These are phyloP conservation scores for Tenrec ecaudatus DNA, from an alignment of 2,113 vertebrate species.

Conservation along the genomic window DNA sequence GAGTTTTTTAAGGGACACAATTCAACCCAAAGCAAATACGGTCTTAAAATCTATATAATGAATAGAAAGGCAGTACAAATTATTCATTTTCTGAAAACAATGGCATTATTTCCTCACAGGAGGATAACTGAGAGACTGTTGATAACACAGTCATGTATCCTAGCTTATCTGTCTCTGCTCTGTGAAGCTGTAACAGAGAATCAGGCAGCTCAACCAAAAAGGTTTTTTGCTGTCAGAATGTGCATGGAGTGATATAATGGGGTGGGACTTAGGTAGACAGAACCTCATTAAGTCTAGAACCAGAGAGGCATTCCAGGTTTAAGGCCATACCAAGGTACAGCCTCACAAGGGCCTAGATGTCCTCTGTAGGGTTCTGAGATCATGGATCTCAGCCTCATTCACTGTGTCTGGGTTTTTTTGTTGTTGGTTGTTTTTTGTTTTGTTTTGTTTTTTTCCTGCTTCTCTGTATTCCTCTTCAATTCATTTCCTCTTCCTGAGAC, in stretches of 20 bases:
- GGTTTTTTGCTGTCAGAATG: not conserved
- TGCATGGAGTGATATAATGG: not conserved
- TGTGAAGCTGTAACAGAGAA: not conserved
- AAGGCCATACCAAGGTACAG: not conserved
- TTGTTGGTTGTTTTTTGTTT: too few species aligned
- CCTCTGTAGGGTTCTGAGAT: too few species aligned
- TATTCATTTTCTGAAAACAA: not conserved
- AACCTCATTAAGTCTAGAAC: not conserved
- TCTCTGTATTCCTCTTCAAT: not conserved
- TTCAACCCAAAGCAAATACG: not conserved
- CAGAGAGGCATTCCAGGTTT: not conserved
- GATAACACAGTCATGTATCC: not conserved
- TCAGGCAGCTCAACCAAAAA: not conserved
- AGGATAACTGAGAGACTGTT: too few species aligned
- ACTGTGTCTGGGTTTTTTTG: not conserved
- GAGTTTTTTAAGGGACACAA: not conserved
- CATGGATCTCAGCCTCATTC: rapidly evolving
- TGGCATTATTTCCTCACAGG: not conserved
- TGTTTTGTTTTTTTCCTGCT: not conserved
- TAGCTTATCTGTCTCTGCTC: not conserved
- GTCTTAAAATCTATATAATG: not conserved
- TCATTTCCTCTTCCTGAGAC: not conserved
- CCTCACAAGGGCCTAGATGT: too few species aligned
- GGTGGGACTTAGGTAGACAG: not conserved
- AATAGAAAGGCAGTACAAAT: not conserved